Conservation (phyloP, 1,140 invertebrate genomes). For the Drosophila pseudoobscura region DNA sequence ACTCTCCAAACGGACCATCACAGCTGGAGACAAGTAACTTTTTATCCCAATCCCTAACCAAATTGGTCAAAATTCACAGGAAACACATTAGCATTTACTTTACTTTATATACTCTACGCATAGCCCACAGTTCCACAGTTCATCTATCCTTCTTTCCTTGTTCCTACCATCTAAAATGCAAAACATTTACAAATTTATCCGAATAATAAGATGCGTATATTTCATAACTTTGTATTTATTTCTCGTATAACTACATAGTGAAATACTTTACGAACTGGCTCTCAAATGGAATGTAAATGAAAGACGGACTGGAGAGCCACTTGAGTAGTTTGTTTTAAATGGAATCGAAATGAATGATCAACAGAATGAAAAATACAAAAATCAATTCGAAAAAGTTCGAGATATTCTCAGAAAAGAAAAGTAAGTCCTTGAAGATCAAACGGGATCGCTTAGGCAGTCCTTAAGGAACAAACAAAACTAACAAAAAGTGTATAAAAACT, state of each 20-base stretch:
- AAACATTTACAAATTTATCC: background rate
- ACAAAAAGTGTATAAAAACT: constrained; percentile 4
- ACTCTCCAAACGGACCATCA: no score
- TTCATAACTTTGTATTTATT: constrained; percentile 57
- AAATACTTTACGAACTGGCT: constrained; percentile 52
- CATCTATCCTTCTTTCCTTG: background rate
- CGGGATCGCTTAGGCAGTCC: background rate
- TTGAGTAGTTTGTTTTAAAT: constrained; percentile 22
- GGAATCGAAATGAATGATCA: constrained; percentile 17
- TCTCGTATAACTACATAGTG: constrained; percentile 50
- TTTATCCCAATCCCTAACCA: no score
- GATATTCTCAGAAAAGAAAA: background rate
- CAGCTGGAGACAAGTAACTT: no score
- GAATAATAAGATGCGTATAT: constrained; percentile 4
- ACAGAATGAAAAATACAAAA: background rate
- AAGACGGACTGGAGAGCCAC: constrained; percentile 42
- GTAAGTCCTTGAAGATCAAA: background rate
- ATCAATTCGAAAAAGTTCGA: constrained; percentile 1
- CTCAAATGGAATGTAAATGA: constrained; percentile 48
- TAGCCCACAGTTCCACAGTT: background rate
- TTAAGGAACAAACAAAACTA: constrained; percentile 4
- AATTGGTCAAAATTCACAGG: no score
- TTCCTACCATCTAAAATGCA: background rate
- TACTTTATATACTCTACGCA: no score
- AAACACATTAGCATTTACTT: no score